Evolutionary conservation across 2,113 vertebrate genomes (phyloP).

Genomic region (Rhegmatorhina hoffmannsi): DNA sequence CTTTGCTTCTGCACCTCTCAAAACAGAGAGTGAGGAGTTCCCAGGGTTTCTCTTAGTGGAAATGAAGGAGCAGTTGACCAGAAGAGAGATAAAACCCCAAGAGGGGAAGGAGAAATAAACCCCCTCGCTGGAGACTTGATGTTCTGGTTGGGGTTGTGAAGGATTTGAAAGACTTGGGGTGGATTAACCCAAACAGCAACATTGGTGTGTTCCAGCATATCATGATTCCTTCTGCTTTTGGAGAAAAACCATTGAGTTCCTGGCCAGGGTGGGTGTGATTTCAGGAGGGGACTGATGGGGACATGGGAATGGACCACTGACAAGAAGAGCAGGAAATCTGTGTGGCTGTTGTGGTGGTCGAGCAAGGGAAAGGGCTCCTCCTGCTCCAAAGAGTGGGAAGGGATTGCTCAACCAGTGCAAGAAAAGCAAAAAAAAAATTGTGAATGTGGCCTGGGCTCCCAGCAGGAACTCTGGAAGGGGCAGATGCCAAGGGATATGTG

Average conservation of each 20-base stretch:
- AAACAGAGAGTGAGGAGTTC: not conserved
- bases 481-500: not conserved
- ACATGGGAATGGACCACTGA: not conserved
- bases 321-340: not conserved
- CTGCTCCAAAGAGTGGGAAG: not conserved
- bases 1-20: not conserved
- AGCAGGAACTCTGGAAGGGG: not conserved
- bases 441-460: not conserved
- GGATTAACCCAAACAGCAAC: not conserved
- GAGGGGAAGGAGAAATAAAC: not conserved
- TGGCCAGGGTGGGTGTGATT: not conserved
- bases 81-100: not conserved
- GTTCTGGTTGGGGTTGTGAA: not conserved
- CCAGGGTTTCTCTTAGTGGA: not conserved
- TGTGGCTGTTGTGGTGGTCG: not conserved
- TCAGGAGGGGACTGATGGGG: not conserved
- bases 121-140: fast-evolving
- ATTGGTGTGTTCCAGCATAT: not conserved
- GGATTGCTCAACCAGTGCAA: not conserved
- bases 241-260: not conserved
- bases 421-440: not conserved
- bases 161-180: not conserved
- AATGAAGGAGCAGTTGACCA: not conserved
- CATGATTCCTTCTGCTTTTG: not conserved
- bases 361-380: not conserved